Base-by-base conservation (phyloP, 2,113 vertebrate species). In the Choloepus hoffmanni region DNA sequence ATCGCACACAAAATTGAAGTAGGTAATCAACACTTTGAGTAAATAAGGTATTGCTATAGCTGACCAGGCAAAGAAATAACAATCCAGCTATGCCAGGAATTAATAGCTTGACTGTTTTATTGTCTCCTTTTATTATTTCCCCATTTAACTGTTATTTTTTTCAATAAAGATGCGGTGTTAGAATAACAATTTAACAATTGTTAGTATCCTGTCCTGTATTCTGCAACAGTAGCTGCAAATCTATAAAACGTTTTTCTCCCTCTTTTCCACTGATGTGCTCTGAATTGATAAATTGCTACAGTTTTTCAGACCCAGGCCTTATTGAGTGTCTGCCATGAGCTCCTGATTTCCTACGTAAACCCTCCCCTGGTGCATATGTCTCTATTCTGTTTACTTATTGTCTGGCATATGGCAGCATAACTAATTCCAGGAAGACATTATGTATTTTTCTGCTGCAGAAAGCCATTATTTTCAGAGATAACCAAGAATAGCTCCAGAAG, bases 221-320 rank as follows among this genome's bases (percentile, higher is more conserved):
- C 48, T 88, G 76, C 53, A 3, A 1, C 15, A 48, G n/a, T 33
- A 40, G 30, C 82, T 88, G 48, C 15, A 67, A 77, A 88, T 88
- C 92, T 74, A 48, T 30, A 70, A 87, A 87, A 40, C 23, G 45
- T 21, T 78, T 70, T n/a, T 62, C 60, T 82, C 74, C 68, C 36
- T 77, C 24, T 68, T 76, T 50, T 12, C 36, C 73, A 16, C 60
- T 1, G 77, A 84, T 45, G 62, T 30, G 68, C 70, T 90, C 53
- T 81, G 94, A 93, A 91, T 72, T 79, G 67, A 40, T 94, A 62
- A 96, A 70, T 43, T 33, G 48, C 45, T 73, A 18, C 81, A 14
- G 28, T 78, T 90, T 94, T 90, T 85, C 82, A 95, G 72, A 24
- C 81, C 45, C 65, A 16, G 85, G 77, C 24, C 43, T 82, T 24